Conservation (phyloP, 2,113 vertebrate species). For the Heloderma charlesbogerti region DNA sequence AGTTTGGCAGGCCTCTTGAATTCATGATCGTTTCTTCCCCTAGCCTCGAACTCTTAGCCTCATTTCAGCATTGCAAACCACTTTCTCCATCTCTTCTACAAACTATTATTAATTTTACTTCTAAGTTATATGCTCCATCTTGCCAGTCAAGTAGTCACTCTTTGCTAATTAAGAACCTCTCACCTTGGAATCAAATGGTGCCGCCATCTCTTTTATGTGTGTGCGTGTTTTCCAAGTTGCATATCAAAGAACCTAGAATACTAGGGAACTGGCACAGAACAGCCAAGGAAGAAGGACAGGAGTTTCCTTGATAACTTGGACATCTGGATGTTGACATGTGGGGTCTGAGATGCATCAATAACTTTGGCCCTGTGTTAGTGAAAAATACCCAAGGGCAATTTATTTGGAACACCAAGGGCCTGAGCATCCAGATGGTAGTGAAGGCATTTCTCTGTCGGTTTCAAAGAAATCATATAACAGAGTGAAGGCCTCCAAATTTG, state of each 20-base stretch:
- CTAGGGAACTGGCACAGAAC: not conserved
- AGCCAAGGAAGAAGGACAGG: not conserved
- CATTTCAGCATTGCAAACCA: not conserved
- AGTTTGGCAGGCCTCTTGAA: not conserved
- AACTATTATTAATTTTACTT: not conserved
- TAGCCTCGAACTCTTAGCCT: not conserved
- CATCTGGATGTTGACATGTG: constrained; percentile 32
- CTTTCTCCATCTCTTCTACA: not conserved
- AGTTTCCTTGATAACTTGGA: constrained; percentile 8
- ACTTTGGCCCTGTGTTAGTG: not conserved
- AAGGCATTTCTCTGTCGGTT: not conserved
- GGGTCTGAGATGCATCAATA: constrained; percentile 9
- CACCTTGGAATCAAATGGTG: not conserved
- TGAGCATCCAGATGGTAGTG: constrained; percentile 4
- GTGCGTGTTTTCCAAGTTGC: not conserved
- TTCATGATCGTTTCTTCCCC: not conserved
- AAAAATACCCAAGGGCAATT: constrained; percentile 15
- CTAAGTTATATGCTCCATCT: not conserved
- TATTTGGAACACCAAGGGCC: not conserved
- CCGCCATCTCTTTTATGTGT: not conserved
- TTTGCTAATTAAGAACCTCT: constrained; percentile 6
- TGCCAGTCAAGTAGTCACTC: not conserved
- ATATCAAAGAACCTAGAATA: constrained; percentile 2
- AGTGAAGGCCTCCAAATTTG: not conserved
- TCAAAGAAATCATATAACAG: constrained; percentile 3